Conservation (phyloP, 2,797 vertebrate species). For the Halcyon badia region DNA sequence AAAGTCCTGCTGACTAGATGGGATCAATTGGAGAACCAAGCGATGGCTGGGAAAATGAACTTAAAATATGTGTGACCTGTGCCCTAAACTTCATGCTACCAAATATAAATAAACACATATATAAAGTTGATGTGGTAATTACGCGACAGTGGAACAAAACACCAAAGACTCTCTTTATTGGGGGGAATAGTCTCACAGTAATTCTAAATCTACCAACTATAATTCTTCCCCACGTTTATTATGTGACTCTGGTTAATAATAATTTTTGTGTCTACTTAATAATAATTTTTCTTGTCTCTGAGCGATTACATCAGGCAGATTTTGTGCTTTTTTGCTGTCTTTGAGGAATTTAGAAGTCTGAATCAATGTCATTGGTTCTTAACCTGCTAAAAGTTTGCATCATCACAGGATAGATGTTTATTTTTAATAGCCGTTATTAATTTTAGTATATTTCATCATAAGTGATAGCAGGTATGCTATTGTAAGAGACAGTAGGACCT, state of each 20-base stretch:
- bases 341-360: conserved; percentile 29
- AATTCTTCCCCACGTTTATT: background rate
- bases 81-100: background rate
- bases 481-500: conserved; percentile 59
- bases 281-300: background rate
- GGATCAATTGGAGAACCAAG: background rate
- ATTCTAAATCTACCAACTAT: background rate
- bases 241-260: background rate
- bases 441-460: conserved; percentile 49
- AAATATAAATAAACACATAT: background rate
- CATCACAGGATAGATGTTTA: background rate
- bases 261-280: background rate
- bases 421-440: conserved; percentile 42
- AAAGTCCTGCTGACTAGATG: background rate
- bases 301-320: background rate
- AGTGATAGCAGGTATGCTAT: conserved; percentile 10
- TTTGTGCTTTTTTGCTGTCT: background rate
- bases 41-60: background rate
- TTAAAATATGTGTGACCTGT: background rate
- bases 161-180: background rate
- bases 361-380: background rate
- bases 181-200: background rate
- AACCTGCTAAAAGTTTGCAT: background rate
- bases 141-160: background rate
- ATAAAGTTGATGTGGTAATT: background rate